Percentiles rank a stretch among this genome's conserved stretches.
phyloP scores from a whole-genome alignment of 2,888 invertebrate species.

The Harmothoe impar region DNA sequence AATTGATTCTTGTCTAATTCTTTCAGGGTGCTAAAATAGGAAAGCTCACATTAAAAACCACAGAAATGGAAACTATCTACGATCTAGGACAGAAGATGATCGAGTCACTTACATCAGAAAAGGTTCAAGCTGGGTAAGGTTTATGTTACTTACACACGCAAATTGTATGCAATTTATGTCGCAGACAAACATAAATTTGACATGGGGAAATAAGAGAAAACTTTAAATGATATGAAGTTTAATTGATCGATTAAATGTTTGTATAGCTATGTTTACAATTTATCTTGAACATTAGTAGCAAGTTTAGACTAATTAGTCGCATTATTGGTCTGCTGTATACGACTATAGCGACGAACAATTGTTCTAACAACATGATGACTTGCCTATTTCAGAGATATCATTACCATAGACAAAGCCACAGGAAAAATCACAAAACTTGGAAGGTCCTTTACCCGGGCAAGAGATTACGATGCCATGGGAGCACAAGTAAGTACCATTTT shows the following conservation, averaged over 20 bases:
- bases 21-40: conserved; percentile 91
- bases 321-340: too few species aligned
- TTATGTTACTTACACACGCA: too few species aligned
- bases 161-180: too few species aligned
- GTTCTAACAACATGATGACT: too few species aligned
- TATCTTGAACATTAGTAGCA: too few species aligned
- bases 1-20: conserved; percentile 18
- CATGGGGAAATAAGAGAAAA: too few species aligned
- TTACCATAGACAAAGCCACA: conserved; percentile 99
- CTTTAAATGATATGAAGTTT: too few species aligned
- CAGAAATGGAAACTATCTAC: conserved; percentile 99
- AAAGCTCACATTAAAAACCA: conserved; percentile 97
- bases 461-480: conserved; percentile 99
- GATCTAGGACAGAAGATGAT: conserved; percentile 99
- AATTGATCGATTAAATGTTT: too few species aligned
- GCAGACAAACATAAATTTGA: too few species aligned
- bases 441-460: conserved; percentile 96
- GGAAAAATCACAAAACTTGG: conserved; percentile 96
- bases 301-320: too few species aligned
- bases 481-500: conserved; percentile 84
- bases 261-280: too few species aligned
- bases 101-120: conserved; percentile 96
- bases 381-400: conserved; percentile 89
- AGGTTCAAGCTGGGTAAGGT: conserved; percentile 87
- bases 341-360: too few species aligned